Evolutionary conservation across 2,113 vertebrate genomes (phyloP), one percentile per base, ranked within the genome.

Genomic region (Cettia cetti): DNA sequence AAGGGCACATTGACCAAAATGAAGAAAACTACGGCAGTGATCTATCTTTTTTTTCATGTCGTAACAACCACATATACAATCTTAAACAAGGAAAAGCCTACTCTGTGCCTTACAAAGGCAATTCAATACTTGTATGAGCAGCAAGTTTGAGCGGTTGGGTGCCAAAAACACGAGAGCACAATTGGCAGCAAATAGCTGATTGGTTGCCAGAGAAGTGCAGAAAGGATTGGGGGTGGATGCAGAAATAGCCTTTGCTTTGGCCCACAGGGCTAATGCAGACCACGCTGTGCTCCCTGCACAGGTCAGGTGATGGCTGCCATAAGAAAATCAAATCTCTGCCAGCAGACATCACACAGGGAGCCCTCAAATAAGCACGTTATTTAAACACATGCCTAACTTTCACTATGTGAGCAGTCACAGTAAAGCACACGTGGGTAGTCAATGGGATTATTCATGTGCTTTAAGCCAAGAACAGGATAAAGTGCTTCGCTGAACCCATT

Each of bases 371-470:
- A 87, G 68, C 50, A 77, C 47, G 6, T 68, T 74, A 77, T 47
- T 91, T 65, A 94, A 96, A 90, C 84, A 83, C 56, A 61, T n/a
- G 68, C 64, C 88, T 88, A 35, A 81, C 68, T 80, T 88, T 10
- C 82, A 78, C 86, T 83, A 7, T 86, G 79, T 71, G 85, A 97
- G 94, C 88, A 93, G 93, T 64, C 88, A 44, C 82, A 75, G 64
- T 28, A 27, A 90, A 90, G 93, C 72, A 90, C 95, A 90, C 53
- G 76, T 90, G 94, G 92, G 88, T 86, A 89, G 79, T 95, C 90
- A 96, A 90, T 96, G 82, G 90, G 71, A 93, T 95, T 96, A 96
- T 90, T 93, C 94, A 35, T 15, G 63, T 90, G 88, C 44, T 94
- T 95, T 59, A 90, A 77, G 75, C 91, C 94, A 95, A 82, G 85